phyloP scores from a whole-genome alignment of 2,797 vertebrate genomes.

The Picus viridis region DNA sequence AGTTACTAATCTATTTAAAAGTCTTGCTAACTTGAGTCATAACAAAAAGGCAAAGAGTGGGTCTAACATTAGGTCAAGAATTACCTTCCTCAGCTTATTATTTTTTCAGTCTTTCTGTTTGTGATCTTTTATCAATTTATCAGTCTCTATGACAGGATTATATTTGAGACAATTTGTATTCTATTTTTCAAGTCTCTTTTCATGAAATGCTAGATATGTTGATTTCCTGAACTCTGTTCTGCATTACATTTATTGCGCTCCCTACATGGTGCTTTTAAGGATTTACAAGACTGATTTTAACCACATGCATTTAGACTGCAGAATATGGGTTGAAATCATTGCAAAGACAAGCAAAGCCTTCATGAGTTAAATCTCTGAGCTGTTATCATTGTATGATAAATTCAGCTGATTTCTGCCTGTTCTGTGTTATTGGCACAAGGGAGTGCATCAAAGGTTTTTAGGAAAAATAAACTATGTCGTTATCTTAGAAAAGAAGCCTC shows the following conservation, averaged over 20 bases:
- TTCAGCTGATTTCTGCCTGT: constrained; percentile 45
- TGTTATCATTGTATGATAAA: constrained; percentile 58
- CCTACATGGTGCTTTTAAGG: constrained; percentile 46
- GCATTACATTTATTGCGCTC: constrained; percentile 21
- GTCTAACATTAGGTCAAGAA: constrained; percentile 40
- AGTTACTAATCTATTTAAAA: background rate
- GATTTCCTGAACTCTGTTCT: constrained; percentile 33
- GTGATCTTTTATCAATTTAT: constrained; percentile 35
- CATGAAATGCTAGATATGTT: constrained; percentile 12
- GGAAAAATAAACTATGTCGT: constrained; percentile 73
- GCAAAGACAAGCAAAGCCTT: constrained; percentile 36
- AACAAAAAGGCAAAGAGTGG: constrained; percentile 62
- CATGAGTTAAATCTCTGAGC: constrained; percentile 54
- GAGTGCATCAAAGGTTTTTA: constrained; percentile 74
- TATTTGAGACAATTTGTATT: constrained; percentile 30
- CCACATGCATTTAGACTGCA: constrained; percentile 34
- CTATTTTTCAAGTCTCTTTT: constrained; percentile 44
- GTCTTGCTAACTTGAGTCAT: background rate
- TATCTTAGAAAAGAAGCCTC: constrained; percentile 67
- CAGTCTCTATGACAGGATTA: background rate
- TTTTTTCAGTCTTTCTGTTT: constrained; percentile 54
- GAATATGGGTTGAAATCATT: constrained; percentile 58
- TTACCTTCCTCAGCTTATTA: constrained; percentile 38
- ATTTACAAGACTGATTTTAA: constrained; percentile 56
- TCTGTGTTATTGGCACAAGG: constrained; percentile 54